phyloP scores from a whole-genome alignment of 2,797 vertebrate genomes.

The Scleropages formosus region DNA sequence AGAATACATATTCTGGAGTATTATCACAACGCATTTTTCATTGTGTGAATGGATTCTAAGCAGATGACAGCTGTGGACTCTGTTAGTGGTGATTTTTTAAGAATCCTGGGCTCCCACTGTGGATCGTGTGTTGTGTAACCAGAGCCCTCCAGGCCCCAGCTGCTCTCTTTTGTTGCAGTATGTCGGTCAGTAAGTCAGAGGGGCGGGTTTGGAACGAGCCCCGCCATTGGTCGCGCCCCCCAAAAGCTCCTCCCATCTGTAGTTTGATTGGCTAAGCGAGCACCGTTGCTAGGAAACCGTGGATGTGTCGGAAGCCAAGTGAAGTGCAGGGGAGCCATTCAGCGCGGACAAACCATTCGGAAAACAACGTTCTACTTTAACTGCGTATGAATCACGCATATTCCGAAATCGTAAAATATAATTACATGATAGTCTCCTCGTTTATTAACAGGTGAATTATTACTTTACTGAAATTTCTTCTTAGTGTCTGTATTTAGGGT shows the following conservation, averaged over 20 bases:
- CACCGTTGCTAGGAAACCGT: constrained; percentile 18
- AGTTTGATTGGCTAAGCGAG: constrained; percentile 56
- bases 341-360: not conserved
- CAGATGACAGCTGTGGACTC: not conserved
- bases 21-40: not conserved
- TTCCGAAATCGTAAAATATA: too few species aligned
- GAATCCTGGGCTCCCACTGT: not conserved
- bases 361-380: too few species aligned
- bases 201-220: constrained; percentile 51
- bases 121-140: not conserved
- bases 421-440: too few species aligned
- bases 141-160: not conserved
- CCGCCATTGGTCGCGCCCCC: constrained; percentile 68
- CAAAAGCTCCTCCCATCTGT: constrained; percentile 51
- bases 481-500: too few species aligned
- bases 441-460: too few species aligned
- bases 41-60: not conserved
- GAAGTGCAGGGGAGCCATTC: not conserved
- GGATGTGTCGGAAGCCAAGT: not conserved
- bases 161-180: constrained; percentile 19
- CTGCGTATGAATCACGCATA: too few species aligned
- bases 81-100: not conserved
- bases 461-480: too few species aligned
- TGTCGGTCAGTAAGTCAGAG: constrained; percentile 62
- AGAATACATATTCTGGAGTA: too few species aligned